phyloP scores from a whole-genome alignment of 2,797 vertebrate species.

The Lerista edwardsae region DNA sequence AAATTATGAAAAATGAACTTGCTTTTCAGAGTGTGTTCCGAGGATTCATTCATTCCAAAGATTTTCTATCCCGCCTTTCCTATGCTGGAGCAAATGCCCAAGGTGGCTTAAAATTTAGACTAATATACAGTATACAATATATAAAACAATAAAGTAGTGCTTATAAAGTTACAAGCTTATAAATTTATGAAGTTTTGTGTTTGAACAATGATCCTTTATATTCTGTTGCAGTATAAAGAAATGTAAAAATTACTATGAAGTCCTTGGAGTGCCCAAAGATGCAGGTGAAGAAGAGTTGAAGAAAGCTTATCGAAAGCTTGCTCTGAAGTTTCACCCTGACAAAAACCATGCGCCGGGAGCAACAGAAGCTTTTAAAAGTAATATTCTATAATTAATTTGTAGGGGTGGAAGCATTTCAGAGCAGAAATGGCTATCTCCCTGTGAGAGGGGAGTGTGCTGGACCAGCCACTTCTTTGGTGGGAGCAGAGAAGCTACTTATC shows the following conservation, averaged over 20 bases:
- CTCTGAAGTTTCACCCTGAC: conserved; percentile 97
- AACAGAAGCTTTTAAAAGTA: conserved; percentile 99
- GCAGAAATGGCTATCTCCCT: conserved; percentile 6
- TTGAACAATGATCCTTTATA: conserved; percentile 56
- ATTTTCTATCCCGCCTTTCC: no score
- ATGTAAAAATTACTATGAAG: conserved; percentile 97
- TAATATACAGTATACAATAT: no score
- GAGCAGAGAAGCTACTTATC: no score
- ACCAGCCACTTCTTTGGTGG: no score
- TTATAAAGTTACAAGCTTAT: no score
- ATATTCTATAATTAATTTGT: conserved; percentile 52
- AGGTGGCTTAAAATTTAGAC: no score
- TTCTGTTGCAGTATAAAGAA: conserved; percentile 89
- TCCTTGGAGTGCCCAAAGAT: conserved; percentile 91
- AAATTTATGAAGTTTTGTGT: not conserved
- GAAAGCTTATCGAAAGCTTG: conserved; percentile 95
- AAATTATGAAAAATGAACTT: not conserved
- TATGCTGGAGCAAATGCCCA: no score
- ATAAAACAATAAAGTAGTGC: no score
- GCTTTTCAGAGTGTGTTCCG: not conserved
- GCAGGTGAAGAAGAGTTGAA: conserved; percentile 94
- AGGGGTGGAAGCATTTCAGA: not conserved
- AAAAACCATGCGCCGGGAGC: conserved; percentile 97
- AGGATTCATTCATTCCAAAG: no score
- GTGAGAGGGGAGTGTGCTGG: no score